phyloP scores from a whole-genome alignment of 2,113 vertebrate genomes.

The Osmerus eperlanus region DNA sequence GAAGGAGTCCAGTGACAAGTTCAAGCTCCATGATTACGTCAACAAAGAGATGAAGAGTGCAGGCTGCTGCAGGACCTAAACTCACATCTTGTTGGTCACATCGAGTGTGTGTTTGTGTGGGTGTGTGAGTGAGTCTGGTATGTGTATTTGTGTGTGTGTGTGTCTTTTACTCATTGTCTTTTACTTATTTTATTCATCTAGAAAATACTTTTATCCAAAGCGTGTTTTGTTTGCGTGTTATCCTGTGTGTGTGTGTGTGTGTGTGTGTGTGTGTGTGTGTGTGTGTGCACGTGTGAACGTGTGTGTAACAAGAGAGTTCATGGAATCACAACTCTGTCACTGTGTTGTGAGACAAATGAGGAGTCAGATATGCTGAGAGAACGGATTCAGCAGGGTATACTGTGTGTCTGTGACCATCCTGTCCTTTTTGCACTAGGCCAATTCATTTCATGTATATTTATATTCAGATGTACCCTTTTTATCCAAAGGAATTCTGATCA shows the following conservation, averaged over 20 bases:
- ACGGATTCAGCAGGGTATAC: slow-evolving; percentile 29
- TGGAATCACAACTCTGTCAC: not conserved
- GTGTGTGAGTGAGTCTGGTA: slow-evolving; percentile 11
- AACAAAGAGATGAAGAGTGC: slow-evolving; percentile 79
- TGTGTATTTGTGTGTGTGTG: not conserved
- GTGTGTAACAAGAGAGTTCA: not conserved
- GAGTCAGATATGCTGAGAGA: slow-evolving; percentile 27
- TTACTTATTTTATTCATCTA: too few relatives aligned
- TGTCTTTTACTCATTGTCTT: not conserved
- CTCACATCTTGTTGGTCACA: not conserved
- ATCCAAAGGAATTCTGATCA: too few relatives aligned
- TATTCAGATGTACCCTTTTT: too few relatives aligned
- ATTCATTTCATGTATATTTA: too few relatives aligned
- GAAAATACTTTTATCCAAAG: too few relatives aligned
- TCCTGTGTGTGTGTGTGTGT: slow-evolving; percentile 8
- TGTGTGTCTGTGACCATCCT: not conserved
- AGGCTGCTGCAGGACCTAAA: slow-evolving; percentile 64
- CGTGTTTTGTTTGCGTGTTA: not conserved
- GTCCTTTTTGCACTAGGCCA: too few relatives aligned
- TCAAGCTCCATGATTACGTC: slow-evolving; percentile 89
- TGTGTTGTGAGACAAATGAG: slow-evolving; percentile 16
- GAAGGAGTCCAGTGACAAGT: slow-evolving; percentile 79
- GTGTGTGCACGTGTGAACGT: not conserved
- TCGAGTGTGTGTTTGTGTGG: slow-evolving; percentile 10
- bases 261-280: not conserved